Evolutionary conservation across 35 echinoderm and acorn worm genomes (phyloP).

Genomic region (Holothuria glaberrima): DNA sequence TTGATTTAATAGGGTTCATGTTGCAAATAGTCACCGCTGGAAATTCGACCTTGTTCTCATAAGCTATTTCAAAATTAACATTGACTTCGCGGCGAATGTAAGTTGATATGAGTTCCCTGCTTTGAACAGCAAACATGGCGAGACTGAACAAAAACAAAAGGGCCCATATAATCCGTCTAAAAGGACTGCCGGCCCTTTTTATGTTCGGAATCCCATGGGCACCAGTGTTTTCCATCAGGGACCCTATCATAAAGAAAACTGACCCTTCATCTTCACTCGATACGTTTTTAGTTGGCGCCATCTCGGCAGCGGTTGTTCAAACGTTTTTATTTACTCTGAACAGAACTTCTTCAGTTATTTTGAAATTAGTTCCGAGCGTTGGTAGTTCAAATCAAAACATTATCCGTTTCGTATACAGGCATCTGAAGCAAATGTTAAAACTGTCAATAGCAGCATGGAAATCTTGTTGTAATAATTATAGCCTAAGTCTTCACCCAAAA

Average conservation of each 20-base stretch:
- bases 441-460: too few species aligned
- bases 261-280: slow-evolving; percentile 17
- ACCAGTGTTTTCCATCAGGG: slow-evolving; percentile 56
- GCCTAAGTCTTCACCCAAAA: too few species aligned
- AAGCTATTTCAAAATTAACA: slow-evolving; percentile 65
- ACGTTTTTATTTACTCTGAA: too few species aligned
- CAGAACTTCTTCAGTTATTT: too few species aligned
- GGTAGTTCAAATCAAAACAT: too few species aligned
- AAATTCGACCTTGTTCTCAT: slow-evolving; percentile 30
- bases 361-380: too few species aligned
- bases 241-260: slow-evolving; percentile 24
- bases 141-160: slow-evolving; percentile 61
- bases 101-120: slow-evolving; percentile 12
- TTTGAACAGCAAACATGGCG: slow-evolving; percentile 49
- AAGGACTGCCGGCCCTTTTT: slow-evolving; percentile 45
- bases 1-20: slow-evolving; percentile 69
- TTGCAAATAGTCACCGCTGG: slow-evolving; percentile 92
- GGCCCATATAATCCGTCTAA: slow-evolving; percentile 68
- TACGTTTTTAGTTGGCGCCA: neutral
- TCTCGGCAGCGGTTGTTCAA: too few species aligned
- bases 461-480: too few species aligned
- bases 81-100: slow-evolving; percentile 59
- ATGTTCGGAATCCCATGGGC: slow-evolving; percentile 91
- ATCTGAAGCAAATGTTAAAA: too few species aligned
- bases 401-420: too few species aligned